Evolutionary conservation across 2,797 vertebrate species (phyloP).

Genomic region (Dipus sagitta): DNA sequence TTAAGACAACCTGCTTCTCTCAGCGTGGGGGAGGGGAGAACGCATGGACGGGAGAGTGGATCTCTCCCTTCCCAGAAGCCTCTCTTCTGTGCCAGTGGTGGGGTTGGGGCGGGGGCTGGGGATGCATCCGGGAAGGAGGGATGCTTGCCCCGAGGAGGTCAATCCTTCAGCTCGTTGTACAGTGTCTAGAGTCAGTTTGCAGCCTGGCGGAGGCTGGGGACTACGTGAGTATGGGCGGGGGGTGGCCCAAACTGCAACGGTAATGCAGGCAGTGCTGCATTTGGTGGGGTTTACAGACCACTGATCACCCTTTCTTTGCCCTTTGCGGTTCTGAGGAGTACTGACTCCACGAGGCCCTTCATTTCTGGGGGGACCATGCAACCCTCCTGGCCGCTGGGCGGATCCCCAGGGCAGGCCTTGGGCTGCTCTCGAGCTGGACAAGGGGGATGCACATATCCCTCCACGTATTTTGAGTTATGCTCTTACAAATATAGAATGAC

Average conservation of each 20-base stretch:
- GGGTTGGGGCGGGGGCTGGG: too few species aligned
- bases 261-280: rapidly evolving
- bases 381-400: neutral
- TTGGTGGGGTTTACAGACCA: rapidly evolving
- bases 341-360: neutral
- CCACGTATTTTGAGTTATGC: neutral
- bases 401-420: neutral
- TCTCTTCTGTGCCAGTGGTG: neutral
- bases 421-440: neutral
- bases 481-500: neutral
- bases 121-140: neutral
- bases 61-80: neutral
- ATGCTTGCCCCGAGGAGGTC: neutral
- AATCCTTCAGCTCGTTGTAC: neutral
- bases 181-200: neutral
- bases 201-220: neutral
- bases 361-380: neutral
- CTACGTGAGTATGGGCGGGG: neutral
- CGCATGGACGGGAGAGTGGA: neutral
- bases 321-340: neutral
- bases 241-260: neutral
- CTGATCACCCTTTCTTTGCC: neutral
- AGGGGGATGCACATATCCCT: neutral
- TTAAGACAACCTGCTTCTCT: neutral
- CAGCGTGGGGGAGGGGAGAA: neutral